Evolutionary conservation across 2,113 vertebrate genomes (phyloP), one percentile per base, ranked within the genome.

Genomic region (Rhynchomys soricoides): DNA sequence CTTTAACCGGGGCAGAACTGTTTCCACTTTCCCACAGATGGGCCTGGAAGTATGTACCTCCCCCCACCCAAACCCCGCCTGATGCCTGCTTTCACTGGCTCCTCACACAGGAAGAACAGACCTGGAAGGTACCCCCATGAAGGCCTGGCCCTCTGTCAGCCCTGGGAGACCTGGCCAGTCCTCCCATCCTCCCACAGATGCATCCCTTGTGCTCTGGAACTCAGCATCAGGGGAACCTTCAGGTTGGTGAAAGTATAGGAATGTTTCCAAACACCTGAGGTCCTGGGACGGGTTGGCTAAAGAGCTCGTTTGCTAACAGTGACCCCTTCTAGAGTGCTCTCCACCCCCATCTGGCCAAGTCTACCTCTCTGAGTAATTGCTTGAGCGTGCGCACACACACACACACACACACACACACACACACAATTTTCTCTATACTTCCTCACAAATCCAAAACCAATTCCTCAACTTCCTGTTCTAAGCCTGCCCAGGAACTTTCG

Each of bases 381-480:
- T n/a, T n/a, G 22, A 8, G 50, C 50, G 50, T 10, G 50, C 50
- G 50, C 59, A 64, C 62, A 64, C 3, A 64, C 62, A 64, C 62
- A 64, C 55, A 57, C 55, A 57, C 55, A 95, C 81, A 85, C 1
- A 82, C 52, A 82, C 79, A 82, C 37, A 62, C 70, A 89, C 77
- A 77, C 70, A 55, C 82, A 77, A 26, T 66, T 93, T 91, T 95
- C 94, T 95, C 87, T 57, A 52, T 45, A 29, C 68, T 94, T 93
- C 55, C 22, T 91, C 22, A 19, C 86, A 94, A 50, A 13, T 79
- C 52, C 88, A 81, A 85, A 85, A 81, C 74, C 79, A 89, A 59
- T 92, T 91, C 74, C 64, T 64, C 64, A 34, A 48, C 22, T 55
- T 78, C 68, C 73, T 83, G 89, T n/a, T 74, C 13, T 55, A 43